Conservation (phyloP, 2,797 vertebrate genomes). For the Pterois miles region DNA sequence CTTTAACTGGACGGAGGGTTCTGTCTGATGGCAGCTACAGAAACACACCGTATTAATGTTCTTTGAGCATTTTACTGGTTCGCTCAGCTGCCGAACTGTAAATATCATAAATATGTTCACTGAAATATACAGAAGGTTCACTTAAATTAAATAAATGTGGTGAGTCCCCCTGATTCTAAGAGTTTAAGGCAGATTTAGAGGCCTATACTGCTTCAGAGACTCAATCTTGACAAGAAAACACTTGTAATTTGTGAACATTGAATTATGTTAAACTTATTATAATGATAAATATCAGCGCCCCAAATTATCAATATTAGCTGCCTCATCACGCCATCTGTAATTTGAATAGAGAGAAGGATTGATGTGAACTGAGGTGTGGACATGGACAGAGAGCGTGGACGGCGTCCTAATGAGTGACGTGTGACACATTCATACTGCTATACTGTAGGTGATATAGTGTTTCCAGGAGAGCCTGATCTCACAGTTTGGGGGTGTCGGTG, state of each 20-base stretch:
- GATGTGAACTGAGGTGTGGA: slow-evolving; percentile 2
- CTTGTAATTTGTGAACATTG: not conserved
- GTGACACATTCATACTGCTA: slow-evolving; percentile 18
- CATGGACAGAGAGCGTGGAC: not conserved
- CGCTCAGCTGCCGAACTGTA: not conserved
- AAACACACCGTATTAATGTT: not conserved
- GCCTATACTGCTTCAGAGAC: not conserved
- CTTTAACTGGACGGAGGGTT: not conserved
- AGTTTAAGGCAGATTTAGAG: not conserved
- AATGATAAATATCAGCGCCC: not conserved
- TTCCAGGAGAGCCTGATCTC: slow-evolving; percentile 73
- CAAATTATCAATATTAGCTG: not conserved
- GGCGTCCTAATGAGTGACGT: not conserved
- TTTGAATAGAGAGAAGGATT: not conserved
- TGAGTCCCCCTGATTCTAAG: not conserved
- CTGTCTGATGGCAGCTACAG: not conserved
- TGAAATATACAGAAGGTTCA: not conserved
- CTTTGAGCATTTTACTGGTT: not conserved
- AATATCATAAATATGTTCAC: not conserved
- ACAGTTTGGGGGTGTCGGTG: slow-evolving; percentile 93
- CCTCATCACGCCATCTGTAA: not conserved
- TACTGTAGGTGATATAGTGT: not conserved
- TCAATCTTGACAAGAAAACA: not conserved
- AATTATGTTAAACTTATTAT: not conserved
- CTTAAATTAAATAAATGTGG: not conserved